Percentiles rank a stretch among this genome's conserved stretches.
phyloP scores from a whole-genome alignment of 2,797 vertebrate genomes.

The Trematomus bernacchii region DNA sequence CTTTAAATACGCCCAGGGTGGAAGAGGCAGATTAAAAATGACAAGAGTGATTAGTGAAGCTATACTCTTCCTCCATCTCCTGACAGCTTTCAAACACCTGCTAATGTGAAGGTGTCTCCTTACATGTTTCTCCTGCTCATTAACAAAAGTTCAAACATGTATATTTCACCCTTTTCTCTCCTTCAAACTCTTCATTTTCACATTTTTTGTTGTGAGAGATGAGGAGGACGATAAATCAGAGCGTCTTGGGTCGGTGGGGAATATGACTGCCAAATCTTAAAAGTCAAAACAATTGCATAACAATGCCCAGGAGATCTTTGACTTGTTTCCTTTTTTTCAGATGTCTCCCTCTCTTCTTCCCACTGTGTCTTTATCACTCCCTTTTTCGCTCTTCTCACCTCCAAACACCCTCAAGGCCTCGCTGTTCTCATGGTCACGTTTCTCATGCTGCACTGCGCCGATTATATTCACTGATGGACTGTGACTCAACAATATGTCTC shows the following conservation, averaged over 20 bases:
- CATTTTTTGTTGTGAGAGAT: neutral
- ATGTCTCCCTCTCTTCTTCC: neutral
- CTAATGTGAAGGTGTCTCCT: neutral
- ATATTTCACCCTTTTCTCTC: neutral
- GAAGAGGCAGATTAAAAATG: slow-evolving; percentile 82
- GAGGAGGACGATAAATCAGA: neutral
- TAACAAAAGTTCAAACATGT: neutral
- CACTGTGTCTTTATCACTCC: slow-evolving; percentile 6
- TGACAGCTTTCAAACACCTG: slow-evolving; percentile 34
- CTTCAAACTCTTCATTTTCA: neutral
- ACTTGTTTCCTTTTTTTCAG: neutral
- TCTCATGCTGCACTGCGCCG: slow-evolving; percentile 21
- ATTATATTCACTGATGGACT: slow-evolving; percentile 1
- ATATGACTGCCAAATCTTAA: slow-evolving; percentile 27
- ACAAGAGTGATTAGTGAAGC: slow-evolving; percentile 81
- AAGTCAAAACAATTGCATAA: slow-evolving; percentile 50
- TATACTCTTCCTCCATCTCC: slow-evolving; percentile 40
- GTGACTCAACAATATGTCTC: slow-evolving; percentile 56
- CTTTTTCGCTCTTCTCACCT: slow-evolving; percentile 37
- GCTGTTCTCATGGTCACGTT: slow-evolving; percentile 27
- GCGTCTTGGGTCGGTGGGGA: slow-evolving; percentile 11
- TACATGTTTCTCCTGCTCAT: neutral
- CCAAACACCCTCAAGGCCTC: slow-evolving; percentile 29
- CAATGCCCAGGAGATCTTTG: slow-evolving; percentile 38
- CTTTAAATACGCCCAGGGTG: slow-evolving; percentile 80